Conservation (phyloP, 2,888 invertebrate genomes). For the Mesorhabditis belari region DNA sequence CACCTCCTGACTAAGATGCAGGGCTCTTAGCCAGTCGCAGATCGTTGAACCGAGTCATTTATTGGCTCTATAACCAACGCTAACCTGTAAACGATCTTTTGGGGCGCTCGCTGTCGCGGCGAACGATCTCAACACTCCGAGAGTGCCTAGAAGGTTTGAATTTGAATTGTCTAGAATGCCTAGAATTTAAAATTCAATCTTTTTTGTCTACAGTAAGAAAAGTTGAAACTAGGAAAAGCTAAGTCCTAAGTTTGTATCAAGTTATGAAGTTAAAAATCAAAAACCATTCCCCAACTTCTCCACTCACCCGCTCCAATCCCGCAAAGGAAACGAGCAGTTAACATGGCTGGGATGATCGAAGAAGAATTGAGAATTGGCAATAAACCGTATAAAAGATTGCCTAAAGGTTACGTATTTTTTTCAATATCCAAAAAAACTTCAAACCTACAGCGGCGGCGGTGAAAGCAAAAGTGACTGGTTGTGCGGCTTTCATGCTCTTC, state of each 20-base stretch:
- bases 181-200: not conserved
- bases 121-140: conserved; percentile 24
- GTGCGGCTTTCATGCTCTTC: conserved; percentile 1
- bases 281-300: no score
- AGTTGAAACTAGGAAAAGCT: not conserved
- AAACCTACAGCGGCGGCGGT: not conserved
- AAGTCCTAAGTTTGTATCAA: no score
- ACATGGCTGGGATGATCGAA: conserved; percentile 13
- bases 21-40: no score
- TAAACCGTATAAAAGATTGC: conserved; percentile 24
- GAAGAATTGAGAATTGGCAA: conserved; percentile 10
- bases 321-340: conserved; percentile 17
- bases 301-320: conserved; percentile 23
- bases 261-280: no score
- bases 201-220: not conserved
- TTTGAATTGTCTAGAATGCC: not conserved
- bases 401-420: not conserved
- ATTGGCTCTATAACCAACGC: no score
- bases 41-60: no score
- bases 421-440: not conserved
- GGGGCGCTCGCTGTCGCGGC: conserved; percentile 28
- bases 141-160: conserved; percentile 7
- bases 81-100: conserved; percentile 25
- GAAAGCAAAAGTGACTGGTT: conserved; percentile 1
- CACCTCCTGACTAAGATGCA: no score